Conservation (phyloP, 2,888 invertebrate genomes). For the Orgyia antiqua region DNA sequence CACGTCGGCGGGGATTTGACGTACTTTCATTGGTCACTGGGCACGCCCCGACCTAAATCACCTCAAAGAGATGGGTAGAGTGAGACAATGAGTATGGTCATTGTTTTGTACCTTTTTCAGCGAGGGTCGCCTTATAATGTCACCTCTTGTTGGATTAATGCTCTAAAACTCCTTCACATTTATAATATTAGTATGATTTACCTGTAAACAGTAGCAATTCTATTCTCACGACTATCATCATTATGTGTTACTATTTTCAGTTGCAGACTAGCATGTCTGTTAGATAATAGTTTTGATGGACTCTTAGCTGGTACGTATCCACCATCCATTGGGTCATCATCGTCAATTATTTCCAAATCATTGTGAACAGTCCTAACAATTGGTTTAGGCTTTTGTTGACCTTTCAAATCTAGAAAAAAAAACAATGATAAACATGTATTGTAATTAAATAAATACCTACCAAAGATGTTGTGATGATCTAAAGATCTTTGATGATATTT, state of each 20-base stretch:
- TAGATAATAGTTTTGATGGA: constrained; percentile 26
- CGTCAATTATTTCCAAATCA: constrained; percentile 64
- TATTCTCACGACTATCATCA: constrained; percentile 43
- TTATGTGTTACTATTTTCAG: constrained; percentile 68
- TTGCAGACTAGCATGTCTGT: constrained; percentile 56
- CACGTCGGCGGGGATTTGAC: too few relatives aligned
- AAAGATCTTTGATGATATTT: too few relatives aligned
- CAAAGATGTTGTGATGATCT: not conserved
- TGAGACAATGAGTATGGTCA: too few relatives aligned
- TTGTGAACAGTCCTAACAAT: constrained; percentile 68
- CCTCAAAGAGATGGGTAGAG: too few relatives aligned
- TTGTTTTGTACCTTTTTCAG: too few relatives aligned
- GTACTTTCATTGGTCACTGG: too few relatives aligned
- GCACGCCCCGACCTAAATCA: too few relatives aligned
- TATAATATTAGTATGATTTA: constrained; percentile 14
- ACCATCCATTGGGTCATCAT: constrained; percentile 64
- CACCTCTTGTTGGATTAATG: too few relatives aligned
- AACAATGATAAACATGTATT: not conserved
- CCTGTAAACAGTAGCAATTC: constrained; percentile 36
- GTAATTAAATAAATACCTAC: too few relatives aligned
- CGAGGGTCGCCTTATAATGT: too few relatives aligned
- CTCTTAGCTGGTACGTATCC: constrained; percentile 37
- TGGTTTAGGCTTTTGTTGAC: constrained; percentile 42
- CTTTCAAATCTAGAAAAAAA: constrained; percentile 6
- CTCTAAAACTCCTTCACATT: too few relatives aligned